Conservation (phyloP, 1,140 invertebrate species). For the Drosophila elegans region DNA sequence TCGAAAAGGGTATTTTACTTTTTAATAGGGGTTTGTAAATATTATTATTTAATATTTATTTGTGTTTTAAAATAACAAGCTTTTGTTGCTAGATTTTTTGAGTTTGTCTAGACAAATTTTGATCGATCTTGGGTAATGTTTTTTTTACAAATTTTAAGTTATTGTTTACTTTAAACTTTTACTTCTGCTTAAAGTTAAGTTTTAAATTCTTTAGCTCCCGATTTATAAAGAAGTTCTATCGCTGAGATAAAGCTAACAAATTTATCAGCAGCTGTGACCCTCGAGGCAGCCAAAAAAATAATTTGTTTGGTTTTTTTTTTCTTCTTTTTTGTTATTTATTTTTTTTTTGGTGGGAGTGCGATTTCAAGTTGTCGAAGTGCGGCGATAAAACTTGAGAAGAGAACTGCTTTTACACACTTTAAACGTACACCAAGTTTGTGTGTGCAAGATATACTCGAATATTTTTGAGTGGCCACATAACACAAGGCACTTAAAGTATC, state of each 20-base stretch:
- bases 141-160: too few relatives aligned
- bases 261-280: slow-evolving; percentile 28
- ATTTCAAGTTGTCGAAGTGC: slow-evolving; percentile 10
- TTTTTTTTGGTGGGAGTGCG: slow-evolving; percentile 10
- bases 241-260: slow-evolving; percentile 8
- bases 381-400: slow-evolving; percentile 19
- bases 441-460: slow-evolving; percentile 3
- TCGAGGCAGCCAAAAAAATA: slow-evolving; percentile 25
- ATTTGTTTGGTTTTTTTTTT: not conserved
- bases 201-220: not conserved
- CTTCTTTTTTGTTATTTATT: slow-evolving; percentile 1
- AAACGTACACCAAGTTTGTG: not conserved
- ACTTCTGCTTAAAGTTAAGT: too few relatives aligned
- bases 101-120: too few relatives aligned
- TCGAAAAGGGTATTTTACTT: too few relatives aligned
- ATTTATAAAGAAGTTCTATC: not conserved
- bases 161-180: too few relatives aligned
- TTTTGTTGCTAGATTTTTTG: too few relatives aligned
- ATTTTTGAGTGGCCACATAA: slow-evolving; percentile 4
- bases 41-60: too few relatives aligned
- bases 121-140: too few relatives aligned
- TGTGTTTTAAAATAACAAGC: too few relatives aligned
- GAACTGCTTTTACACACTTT: not conserved
- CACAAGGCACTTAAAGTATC: slow-evolving; percentile 26
- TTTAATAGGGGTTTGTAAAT: not conserved